Base-by-base conservation (phyloP, 2,113 vertebrate genomes). In the Sminthopsis crassicaudata region DNA sequence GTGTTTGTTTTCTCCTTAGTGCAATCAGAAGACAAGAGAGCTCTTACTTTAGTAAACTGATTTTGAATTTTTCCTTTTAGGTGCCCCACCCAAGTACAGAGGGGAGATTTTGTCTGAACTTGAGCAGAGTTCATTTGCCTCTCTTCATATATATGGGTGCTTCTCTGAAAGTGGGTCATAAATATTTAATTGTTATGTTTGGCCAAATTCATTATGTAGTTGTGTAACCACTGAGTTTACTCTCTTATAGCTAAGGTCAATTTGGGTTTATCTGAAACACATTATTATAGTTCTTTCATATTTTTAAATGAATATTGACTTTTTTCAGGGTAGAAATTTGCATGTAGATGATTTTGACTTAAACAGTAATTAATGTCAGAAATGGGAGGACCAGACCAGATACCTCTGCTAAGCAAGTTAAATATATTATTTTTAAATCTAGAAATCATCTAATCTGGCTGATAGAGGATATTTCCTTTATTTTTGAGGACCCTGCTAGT, bases 401-500 rank as follows among this genome's bases (percentile, higher is more conserved):
- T 94, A 0, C 46, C 0, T 91, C 95, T 92, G 53, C 88, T 94
- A 52, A 93, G 46, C 48, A 60, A 94, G 96, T 42, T 90, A 3
- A 42, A 97, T 42, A 92, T 96, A 46, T 91, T 96, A 48, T 94
- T 48, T 94, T 6, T 91, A 95, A 93, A 84, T 84, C 67, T 42
- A 95, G 90, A 92, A 93, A 46, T 95, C 90, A 42, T 88, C 53
- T 96, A 52, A 67, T n/a, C 27, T 91, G 92, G 94, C 30, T 94
- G 95, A 94, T 90, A 67, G 89, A 91, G 57, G 53, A 36, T 93
- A 53, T 93, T 97, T 93, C 55, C 46, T 91, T 92, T 91, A 91
- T 52, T 92, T 95, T 95, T 94, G 93, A 90, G 96, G 96, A 90
- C 24, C 42, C 92, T 95, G 84, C 91, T 97, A 96, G 36, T 93